Evolutionary conservation across 2,113 vertebrate species (phyloP), one percentile per base, ranked within the genome.

Genomic region (Tachuris rubrigastra): DNA sequence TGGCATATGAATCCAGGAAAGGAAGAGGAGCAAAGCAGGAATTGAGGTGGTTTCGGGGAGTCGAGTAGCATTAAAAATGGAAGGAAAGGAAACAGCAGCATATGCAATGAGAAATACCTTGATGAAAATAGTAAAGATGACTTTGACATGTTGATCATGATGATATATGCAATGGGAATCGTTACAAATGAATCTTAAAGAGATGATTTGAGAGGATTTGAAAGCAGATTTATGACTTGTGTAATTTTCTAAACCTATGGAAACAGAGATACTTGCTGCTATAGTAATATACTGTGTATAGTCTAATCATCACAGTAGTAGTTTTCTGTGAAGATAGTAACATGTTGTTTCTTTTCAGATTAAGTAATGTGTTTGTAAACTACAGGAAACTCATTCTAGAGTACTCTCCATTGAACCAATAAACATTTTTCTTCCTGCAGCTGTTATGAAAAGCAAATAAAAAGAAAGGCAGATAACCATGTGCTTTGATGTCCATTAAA

Each of bases 111-210:
- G 24, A 94, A 91, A 19, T 66, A 31, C 9, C 46, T 63, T 80
- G 2, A 77, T 69, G 66, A 53, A 89, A 84, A 47, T 46, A 56
- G 37, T 53, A 35, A 67, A 35, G 23, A 20, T 60, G 59, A 37
- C 12, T 71, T 75, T 55, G 24, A 59, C 18, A 24, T 0, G 0
- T 39, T 72, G 18, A 10, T 74, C 1, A 3, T 46, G 19, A 31
- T 49, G 20, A 23, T 42, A 16, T 4, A 52, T 62, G 22, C 14
- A 56, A 7, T 53, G 27, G 46, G 20, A 74, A 53, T 42, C 62
- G 50, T 60, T 49, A 35, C 6, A 37, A 67, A 27, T 55, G 4
- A 63, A 74, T 72, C 27, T 47, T 90, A 31, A 2, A 33, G 39
- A 35, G 52, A 58, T 44, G 14, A 46, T 66, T 62, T 84, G 39